Base-by-base conservation (phyloP, 2,113 vertebrate genomes). In the Triplophysa dalaica region DNA sequence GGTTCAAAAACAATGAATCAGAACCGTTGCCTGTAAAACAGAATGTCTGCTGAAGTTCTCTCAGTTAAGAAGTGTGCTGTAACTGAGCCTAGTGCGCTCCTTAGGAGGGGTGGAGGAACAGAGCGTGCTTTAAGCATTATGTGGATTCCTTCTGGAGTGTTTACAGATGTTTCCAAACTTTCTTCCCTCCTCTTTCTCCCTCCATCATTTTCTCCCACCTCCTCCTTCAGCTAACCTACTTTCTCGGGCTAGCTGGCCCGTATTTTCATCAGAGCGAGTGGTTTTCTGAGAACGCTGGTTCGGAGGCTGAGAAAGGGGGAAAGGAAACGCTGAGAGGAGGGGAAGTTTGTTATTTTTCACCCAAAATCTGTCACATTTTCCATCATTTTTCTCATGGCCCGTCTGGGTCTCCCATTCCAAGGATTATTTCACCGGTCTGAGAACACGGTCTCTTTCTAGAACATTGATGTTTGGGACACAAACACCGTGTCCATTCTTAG, bases 121-220 rank as follows among this genome's bases (percentile, higher is more conserved):
- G 81, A 86, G 58, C 86, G 89, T 91, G 87, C 91, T 89, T 89
- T 88, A 90, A 80, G 86, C 84, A 84, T 24, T 82, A 79, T 88
- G 75, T 88, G 89, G 62, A 76, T 58, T 78, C 81, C 66, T 81
- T 38, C 58, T 69, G 68, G 80, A 76, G 80, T 77, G 60, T 78
- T 84, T 68, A 63, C 68, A 85, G 76, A 84, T 41, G 66, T 75
- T 80, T 79, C 16, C 72, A 64, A 52, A 83, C 74, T 58, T 45
- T 60, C 26, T 70, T 54, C 41, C 52, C 65, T 81, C 58, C 56
- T 38, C 50, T 43, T 64, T 60, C 58, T 68, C 81, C 66, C 64
- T 70, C 78, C 70, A 67, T 3, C 22, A 2, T 21, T 76, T 63
- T 62, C 7, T 63, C 66, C 61, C 54, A 41, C 63, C 70, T 65